Conservation (phyloP, 1,140 invertebrate species). For the Bemisia tabaci region DNA sequence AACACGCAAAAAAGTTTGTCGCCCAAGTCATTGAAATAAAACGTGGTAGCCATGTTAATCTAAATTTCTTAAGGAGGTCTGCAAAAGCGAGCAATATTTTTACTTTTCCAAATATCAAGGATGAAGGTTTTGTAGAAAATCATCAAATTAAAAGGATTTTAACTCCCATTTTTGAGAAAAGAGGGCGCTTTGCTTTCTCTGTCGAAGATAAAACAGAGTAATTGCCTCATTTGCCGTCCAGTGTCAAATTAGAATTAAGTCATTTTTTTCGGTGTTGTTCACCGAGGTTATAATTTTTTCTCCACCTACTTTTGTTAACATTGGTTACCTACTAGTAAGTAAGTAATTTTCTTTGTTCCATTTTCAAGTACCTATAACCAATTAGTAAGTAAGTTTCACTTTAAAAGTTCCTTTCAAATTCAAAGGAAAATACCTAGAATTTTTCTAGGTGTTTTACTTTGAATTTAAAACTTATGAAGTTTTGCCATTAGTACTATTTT, state of each 20-base stretch:
- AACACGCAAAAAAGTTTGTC: background rate
- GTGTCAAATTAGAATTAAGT: background rate
- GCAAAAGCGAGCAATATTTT: background rate
- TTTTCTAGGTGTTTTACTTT: too few species aligned
- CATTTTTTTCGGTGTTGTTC: background rate
- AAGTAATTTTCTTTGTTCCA: too few species aligned
- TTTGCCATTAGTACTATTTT: too few species aligned
- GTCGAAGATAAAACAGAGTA: background rate
- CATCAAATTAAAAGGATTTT: background rate
- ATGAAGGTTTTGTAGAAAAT: background rate
- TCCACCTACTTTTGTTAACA: background rate
- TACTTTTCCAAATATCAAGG: background rate
- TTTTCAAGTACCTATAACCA: too few species aligned
- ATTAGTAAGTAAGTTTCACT: too few species aligned
- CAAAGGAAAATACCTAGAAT: too few species aligned
- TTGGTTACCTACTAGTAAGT: background rate
- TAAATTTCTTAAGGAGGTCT: background rate
- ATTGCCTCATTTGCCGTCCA: background rate
- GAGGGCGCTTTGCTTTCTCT: background rate
- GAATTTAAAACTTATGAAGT: too few species aligned
- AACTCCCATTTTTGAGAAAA: background rate
- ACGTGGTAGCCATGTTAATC: background rate
- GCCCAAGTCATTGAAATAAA: background rate
- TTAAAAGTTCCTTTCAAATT: too few species aligned
- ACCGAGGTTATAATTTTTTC: background rate